A percentile compares a stretch with the other conserved stretches of the same genome.
phyloP scores from a whole-genome alignment of 2,797 vertebrate genomes.

The Hybognathus amarus region DNA sequence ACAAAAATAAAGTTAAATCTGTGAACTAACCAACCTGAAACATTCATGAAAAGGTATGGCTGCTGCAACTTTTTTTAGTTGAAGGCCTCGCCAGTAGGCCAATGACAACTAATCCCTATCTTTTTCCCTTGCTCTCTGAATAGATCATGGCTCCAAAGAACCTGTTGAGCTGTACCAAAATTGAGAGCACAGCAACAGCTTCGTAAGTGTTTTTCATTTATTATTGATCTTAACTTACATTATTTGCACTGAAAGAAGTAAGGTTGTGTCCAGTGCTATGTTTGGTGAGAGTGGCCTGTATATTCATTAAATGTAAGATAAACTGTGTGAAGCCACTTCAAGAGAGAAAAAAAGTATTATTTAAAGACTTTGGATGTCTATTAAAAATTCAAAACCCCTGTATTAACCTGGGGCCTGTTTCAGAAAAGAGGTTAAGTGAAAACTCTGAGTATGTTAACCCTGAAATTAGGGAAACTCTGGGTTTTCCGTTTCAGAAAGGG shows the following conservation, averaged over 20 bases:
- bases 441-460: too few relatives aligned
- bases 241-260: slow-evolving; percentile 49
- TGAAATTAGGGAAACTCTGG: too few relatives aligned
- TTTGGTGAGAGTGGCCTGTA: not conserved
- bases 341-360: not conserved
- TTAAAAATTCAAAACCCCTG: not conserved
- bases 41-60: slow-evolving; percentile 15
- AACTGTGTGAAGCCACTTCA: not conserved
- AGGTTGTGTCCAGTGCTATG: not conserved
- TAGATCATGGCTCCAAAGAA: slow-evolving; percentile 56
- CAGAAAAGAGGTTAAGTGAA: too few relatives aligned
- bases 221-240: slow-evolving; percentile 64
- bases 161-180: slow-evolving; percentile 58
- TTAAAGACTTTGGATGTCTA: not conserved
- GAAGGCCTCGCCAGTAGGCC: not conserved
- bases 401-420: not conserved
- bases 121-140: slow-evolving; percentile 18
- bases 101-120: slow-evolving; percentile 1
- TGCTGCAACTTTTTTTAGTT: not conserved
- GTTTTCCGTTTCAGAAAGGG: too few relatives aligned
- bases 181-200: slow-evolving; percentile 62
- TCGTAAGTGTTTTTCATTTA: slow-evolving; percentile 71
- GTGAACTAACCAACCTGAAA: slow-evolving; percentile 3
- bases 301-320: not conserved
- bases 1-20: slow-evolving; percentile 20